phyloP scores from a whole-genome alignment of 2,888 invertebrate species.

The Rotaria magnacalcarata region DNA sequence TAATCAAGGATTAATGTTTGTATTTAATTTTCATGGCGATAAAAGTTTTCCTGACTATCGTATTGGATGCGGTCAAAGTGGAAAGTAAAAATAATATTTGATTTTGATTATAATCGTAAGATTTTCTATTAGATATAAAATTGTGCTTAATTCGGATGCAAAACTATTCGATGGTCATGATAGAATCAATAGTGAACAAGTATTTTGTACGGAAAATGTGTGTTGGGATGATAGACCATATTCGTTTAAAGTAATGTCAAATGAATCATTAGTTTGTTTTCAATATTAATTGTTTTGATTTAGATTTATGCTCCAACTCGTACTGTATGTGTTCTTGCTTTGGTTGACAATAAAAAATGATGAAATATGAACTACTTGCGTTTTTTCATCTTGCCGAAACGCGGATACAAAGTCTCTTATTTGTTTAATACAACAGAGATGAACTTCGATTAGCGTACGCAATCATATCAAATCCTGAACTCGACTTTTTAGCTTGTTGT shows the following conservation, averaged over 20 bases:
- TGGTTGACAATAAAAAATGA: not conserved
- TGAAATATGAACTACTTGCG: no score
- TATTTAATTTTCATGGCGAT: conserved; percentile 87
- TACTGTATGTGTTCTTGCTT: not conserved
- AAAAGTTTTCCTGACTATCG: conserved; percentile 90
- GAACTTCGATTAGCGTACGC: no score
- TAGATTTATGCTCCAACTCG: not conserved
- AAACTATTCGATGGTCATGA: conserved; percentile 73
- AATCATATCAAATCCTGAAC: no score
- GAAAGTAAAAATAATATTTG: conserved; percentile 63
- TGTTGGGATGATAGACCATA: conserved; percentile 70
- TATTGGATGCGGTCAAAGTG: conserved; percentile 78
- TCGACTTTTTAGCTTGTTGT: no score
- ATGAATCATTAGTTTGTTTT: no score
- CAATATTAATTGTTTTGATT: no score
- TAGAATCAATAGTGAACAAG: conserved; percentile 68
- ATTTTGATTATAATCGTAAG: conserved; percentile 35
- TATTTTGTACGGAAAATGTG: conserved; percentile 64
- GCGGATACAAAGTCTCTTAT: no score
- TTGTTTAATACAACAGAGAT: no score
- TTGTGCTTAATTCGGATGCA: conserved; percentile 74
- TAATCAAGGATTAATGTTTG: conserved; percentile 77
- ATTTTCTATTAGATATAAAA: conserved; percentile 66
- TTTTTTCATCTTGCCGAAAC: no score
- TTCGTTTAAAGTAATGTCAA: conserved; percentile 59